Evolutionary conservation across 2,113 vertebrate species (phyloP), one percentile per base, ranked within the genome.

Genomic region (Eleginops maclovinus): DNA sequence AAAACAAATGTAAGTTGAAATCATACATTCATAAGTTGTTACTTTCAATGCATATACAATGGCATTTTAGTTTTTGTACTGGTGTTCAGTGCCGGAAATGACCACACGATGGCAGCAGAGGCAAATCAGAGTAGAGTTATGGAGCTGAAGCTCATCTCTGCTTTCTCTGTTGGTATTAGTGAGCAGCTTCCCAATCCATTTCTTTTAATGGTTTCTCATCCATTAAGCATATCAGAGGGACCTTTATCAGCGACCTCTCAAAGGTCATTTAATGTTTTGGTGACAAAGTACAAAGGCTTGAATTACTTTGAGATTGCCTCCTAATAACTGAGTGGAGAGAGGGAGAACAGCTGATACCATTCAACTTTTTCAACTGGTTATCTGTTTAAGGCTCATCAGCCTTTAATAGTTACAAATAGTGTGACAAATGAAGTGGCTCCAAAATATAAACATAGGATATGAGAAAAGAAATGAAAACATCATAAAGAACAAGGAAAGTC

Each of bases 41-140:
- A 22, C 3, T 58, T n/a, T 11, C 15, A 31, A 78, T 40, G 12
- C n/a, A 77, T 13, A 53, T 19, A 26, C 21, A 43, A 36, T 8
- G 11, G 31, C 31, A 47, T 8, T 41, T 26, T 49, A 44, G 1
- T 36, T 36, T 64, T 68, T 47, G 0, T 4, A n/a, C 4, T 12
- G 10, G 1, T 41, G 5, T 49, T 51, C 50, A 50, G 31, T 81
- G 22, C 41, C 26, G 2, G 44, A 2, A 56, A 6, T 40, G n/a
- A 58, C 66, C 85, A 87, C 82, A 75, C 19, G 77, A 7, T 76
- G 83, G 82, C 3, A 75, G 80, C 64, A 88, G 72, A 78, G 7
- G 43, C 50, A 24, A 64, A n/a, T 7, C 11, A 47, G 31, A 36
- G 31, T 36, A 8, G 8, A 5, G 5, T 1, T 36, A 19, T 11